Percentiles rank a stretch among this genome's conserved stretches.
Conservation (phyloP, 2,888 invertebrate species). For the Hybos culiciformis region DNA sequence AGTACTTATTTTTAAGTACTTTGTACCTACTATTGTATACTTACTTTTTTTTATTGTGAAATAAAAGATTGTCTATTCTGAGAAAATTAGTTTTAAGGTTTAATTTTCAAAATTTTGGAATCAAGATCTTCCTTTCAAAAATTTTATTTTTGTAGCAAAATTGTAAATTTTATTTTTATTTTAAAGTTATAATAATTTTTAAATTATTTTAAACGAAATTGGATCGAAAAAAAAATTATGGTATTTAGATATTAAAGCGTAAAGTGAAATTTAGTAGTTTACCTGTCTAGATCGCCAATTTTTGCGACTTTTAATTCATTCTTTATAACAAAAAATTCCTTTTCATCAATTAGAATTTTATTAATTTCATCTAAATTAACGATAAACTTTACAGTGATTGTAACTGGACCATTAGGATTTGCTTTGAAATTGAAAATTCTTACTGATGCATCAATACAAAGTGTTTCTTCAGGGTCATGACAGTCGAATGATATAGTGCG, state of each 20-base stretch:
- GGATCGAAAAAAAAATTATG: too few relatives aligned
- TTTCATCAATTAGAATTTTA: slow-evolving; percentile 31
- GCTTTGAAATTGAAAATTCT: slow-evolving; percentile 26
- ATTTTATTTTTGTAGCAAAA: too few relatives aligned
- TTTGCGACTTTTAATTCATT: slow-evolving; percentile 26
- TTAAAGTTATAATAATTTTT: neutral
- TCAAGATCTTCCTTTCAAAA: too few relatives aligned
- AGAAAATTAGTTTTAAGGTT: too few relatives aligned
- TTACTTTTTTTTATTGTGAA: too few relatives aligned
- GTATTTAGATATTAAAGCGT: too few relatives aligned
- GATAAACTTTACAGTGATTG: slow-evolving; percentile 27
- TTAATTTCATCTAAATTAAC: slow-evolving; percentile 32
- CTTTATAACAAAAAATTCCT: slow-evolving; percentile 32
- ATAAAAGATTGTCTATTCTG: too few relatives aligned
- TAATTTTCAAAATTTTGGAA: too few relatives aligned
- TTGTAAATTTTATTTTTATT: too few relatives aligned
- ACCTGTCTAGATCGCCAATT: slow-evolving; percentile 17
- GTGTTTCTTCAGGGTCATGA: slow-evolving; percentile 25
- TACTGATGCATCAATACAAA: slow-evolving; percentile 29
- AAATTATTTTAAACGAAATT: neutral
- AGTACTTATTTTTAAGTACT: too few relatives aligned
- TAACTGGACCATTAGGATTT: slow-evolving; percentile 24
- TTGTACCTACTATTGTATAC: too few relatives aligned
- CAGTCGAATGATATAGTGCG: slow-evolving; percentile 35
- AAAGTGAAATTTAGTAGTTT: neutral